phyloP scores from a whole-genome alignment of 2,888 invertebrate genomes.

The Melanophora roralis region DNA sequence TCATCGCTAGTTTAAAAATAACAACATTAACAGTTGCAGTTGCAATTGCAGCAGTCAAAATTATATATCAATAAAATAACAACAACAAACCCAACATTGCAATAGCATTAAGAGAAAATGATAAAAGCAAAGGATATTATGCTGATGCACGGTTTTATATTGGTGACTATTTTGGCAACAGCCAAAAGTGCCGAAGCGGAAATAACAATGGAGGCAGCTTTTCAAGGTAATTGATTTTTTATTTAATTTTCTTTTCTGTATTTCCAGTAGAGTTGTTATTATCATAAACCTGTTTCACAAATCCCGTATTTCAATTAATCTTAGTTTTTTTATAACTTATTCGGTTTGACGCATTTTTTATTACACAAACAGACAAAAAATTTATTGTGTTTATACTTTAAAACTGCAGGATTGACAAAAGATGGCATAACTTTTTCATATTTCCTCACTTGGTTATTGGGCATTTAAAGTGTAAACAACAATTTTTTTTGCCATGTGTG shows the following conservation, averaged over 20 bases:
- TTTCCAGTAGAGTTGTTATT: too few species aligned
- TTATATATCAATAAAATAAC: background rate
- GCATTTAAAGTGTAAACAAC: too few species aligned
- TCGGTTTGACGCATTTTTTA: too few species aligned
- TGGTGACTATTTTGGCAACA: conserved; percentile 72
- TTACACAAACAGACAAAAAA: too few species aligned
- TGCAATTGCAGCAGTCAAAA: conserved; percentile 10
- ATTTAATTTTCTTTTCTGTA: conserved; percentile 9
- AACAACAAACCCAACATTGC: conserved; percentile 26
- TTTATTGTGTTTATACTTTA: too few species aligned
- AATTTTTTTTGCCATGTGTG: too few species aligned
- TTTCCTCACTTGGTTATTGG: too few species aligned
- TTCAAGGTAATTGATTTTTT: conserved; percentile 78
- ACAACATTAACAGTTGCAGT: conserved; percentile 6
- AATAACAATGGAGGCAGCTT: conserved; percentile 79
- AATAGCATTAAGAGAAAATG: conserved; percentile 50
- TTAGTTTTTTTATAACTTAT: too few species aligned
- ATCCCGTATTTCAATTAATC: too few species aligned
- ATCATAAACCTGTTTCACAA: too few species aligned
- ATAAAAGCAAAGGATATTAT: conserved; percentile 67
- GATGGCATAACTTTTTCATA: too few species aligned
- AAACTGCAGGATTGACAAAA: too few species aligned
- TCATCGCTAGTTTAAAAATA: conserved; percentile 25
- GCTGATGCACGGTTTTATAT: conserved; percentile 73
- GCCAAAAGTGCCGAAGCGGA: conserved; percentile 75